Evolutionary conservation across 2,797 vertebrate genomes (phyloP).

Genomic region (Bradypodion ventrale): DNA sequence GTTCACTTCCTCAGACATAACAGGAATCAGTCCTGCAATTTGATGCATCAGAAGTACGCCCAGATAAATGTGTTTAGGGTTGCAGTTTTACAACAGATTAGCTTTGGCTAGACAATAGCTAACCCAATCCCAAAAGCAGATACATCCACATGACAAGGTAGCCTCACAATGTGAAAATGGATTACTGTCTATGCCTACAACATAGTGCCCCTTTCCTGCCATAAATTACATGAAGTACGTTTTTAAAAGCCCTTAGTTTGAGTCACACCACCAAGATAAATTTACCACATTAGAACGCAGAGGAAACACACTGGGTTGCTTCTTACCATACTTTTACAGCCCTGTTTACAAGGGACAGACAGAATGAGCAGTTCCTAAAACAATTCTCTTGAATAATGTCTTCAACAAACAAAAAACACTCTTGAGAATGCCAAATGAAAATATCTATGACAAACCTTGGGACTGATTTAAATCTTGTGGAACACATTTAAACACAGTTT

Average conservation of each 20-base stretch:
- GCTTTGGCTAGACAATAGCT: neutral
- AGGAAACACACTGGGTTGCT: neutral
- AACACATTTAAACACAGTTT: neutral
- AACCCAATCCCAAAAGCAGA: neutral
- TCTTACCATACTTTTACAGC: neutral
- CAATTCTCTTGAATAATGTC: neutral
- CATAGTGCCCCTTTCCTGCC: neutral
- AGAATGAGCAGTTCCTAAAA: neutral
- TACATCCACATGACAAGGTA: neutral
- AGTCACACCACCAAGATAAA: neutral
- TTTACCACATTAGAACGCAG: conserved; percentile 3
- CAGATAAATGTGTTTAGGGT: neutral
- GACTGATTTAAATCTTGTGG: neutral
- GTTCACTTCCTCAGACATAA: no score
- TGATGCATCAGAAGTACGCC: neutral
- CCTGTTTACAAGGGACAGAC: neutral
- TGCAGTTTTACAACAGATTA: neutral
- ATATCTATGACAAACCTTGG: neutral
- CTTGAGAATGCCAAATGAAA: neutral
- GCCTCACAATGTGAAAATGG: neutral
- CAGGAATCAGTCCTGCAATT: no score
- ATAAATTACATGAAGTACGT: neutral
- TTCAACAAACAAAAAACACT: neutral
- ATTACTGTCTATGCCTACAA: neutral
- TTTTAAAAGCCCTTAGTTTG: neutral